Base-by-base conservation (phyloP, 2,113 vertebrate genomes). In the Urocolius indicus region DNA sequence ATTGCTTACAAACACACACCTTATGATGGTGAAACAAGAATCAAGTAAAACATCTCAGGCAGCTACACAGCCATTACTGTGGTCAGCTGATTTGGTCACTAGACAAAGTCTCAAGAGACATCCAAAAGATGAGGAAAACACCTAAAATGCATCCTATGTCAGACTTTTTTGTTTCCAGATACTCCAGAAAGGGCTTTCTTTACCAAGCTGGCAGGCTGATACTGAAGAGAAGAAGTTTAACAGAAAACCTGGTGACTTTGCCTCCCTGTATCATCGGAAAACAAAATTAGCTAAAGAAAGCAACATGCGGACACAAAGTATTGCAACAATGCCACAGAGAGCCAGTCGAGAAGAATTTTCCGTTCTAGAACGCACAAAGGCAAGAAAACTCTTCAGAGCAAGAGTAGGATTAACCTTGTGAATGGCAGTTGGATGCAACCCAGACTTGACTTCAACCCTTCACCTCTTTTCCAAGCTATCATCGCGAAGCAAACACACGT, bases 281-380 rank as follows among this genome's bases (percentile, higher is more conserved):
- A 16, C 13, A 66, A 66, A 74, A 16, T 11, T 4, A 59, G 29
- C 45, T 71, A 51, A 10, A 75, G 71, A 52, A 74, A 18, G 23
- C 57, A 82, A 19, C 57, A 67, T 13, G 11, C 8, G 26, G 32
- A 34, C 23, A 17, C 20, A 15, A 65, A 68, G 2, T 22, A 38
- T 12, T 4, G 15, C 26, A 49, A 38, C 38, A 58, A 1, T 1
- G 11, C 12, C 16, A 30, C 3, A 22, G 23, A 14, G 27, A 69
- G 46, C 27, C 1, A 2, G 8, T 10, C 0, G 13, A 52, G 14
- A 30, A 3, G 4, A 15, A 72, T 4, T 12, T 20, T 32, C 22
- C 3, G 34, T 51, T 18, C 46, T 27, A 9, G 23, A 0, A 3
- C n/a, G 67, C 76, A 63, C 4, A 74, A 41, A 36, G 6, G 16